phyloP scores from a whole-genome alignment of 2,113 vertebrate species.

The Pteruthius melanotis region DNA sequence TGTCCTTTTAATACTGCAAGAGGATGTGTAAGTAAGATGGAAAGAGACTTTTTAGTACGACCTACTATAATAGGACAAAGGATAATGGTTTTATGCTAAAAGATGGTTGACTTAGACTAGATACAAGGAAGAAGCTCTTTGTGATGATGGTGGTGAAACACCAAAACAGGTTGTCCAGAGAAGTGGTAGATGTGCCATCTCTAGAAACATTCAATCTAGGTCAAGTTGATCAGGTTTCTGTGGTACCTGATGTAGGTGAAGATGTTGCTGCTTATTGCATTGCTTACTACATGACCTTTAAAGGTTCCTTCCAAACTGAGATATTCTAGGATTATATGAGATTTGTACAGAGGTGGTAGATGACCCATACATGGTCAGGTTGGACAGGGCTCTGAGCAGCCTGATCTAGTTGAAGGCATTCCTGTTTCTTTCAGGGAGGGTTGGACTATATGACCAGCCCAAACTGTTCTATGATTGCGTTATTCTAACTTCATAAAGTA shows the following conservation, averaged over 20 bases:
- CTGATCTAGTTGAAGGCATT: neutral
- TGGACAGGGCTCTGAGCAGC: fast-evolving
- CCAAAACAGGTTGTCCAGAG: neutral
- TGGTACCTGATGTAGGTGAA: neutral
- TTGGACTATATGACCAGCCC: neutral
- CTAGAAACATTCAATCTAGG: neutral
- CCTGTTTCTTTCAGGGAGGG: neutral
- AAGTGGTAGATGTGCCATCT: no score
- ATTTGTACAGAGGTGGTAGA: neutral
- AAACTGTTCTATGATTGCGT: neutral
- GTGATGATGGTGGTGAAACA: neutral
- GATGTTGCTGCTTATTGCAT: neutral
- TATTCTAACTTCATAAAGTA: neutral
- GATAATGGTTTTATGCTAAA: neutral
- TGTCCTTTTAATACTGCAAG: neutral
- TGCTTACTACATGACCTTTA: neutral
- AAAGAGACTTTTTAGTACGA: neutral
- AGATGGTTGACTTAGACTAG: fast-evolving
- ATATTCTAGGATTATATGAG: neutral
- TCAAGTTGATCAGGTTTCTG: neutral
- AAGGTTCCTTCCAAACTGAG: neutral
- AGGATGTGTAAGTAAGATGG: neutral
- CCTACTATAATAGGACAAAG: neutral
- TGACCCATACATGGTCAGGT: no score
- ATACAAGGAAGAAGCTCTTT: neutral